Conservation (phyloP, 1,140 invertebrate genomes). For the Camponotus vicinus region DNA sequence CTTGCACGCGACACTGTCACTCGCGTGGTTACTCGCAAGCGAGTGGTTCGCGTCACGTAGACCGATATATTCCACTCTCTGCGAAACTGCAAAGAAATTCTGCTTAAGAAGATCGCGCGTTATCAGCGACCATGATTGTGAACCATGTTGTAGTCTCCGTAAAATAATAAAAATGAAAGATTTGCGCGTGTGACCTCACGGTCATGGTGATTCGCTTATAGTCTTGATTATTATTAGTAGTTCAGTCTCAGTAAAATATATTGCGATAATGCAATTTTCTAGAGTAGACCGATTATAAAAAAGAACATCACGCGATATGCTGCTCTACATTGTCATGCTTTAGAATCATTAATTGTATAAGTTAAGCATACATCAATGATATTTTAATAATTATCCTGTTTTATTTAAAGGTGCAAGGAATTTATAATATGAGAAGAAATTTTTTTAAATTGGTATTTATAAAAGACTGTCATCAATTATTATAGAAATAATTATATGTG, state of each 20-base stretch:
- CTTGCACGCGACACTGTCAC: conserved; percentile 5
- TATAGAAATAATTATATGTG: background rate
- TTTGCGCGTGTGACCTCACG: background rate
- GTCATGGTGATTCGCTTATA: background rate
- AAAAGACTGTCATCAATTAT: background rate
- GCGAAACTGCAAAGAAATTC: background rate
- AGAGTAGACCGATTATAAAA: background rate
- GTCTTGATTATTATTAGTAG: background rate
- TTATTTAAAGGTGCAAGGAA: background rate
- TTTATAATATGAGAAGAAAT: background rate
- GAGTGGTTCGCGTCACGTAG: background rate
- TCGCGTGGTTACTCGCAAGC: background rate
- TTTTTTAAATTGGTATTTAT: background rate
- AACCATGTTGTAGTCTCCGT: background rate
- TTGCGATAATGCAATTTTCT: background rate
- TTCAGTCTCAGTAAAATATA: background rate
- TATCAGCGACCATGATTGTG: conserved; percentile 23
- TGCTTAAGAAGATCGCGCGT: background rate
- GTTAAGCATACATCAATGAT: background rate
- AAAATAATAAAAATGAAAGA: conserved; percentile 11
- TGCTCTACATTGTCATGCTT: background rate
- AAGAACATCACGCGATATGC: background rate
- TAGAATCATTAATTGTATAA: background rate
- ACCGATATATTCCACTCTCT: background rate
- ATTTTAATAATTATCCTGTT: background rate